Evolutionary conservation across 2,797 vertebrate species (phyloP).

Genomic region (Pangasius larnaudii): DNA sequence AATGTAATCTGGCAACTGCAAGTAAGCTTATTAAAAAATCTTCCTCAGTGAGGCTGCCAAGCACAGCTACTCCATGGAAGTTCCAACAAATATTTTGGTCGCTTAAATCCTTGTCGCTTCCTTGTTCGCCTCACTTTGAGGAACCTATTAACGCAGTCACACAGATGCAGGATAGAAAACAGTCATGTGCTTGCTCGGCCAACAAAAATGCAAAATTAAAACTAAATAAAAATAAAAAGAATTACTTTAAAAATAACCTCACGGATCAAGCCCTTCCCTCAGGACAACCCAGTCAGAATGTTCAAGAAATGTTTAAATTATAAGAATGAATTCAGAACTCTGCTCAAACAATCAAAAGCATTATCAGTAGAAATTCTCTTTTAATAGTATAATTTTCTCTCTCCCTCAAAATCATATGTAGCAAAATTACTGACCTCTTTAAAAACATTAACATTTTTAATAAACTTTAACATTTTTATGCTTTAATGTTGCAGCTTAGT

Average conservation of each 20-base stretch:
- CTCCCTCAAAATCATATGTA: not conserved
- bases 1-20: slow-evolving; percentile 52
- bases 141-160: slow-evolving; percentile 24
- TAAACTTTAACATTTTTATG: not conserved
- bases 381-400: not conserved
- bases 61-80: slow-evolving; percentile 18
- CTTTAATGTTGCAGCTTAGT: not conserved
- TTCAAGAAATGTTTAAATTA: not conserved
- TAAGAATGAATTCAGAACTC: not conserved
- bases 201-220: not conserved
- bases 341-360: not conserved
- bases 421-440: not conserved
- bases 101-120: slow-evolving; percentile 33
- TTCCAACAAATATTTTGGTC: slow-evolving; percentile 33
- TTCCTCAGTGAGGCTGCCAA: slow-evolving; percentile 28
- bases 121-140: slow-evolving; percentile 16
- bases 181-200: slow-evolving; percentile 1
- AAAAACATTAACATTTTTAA: not conserved
- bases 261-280: not conserved
- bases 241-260: no score
- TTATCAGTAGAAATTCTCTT: not conserved
- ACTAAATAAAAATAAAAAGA: not conserved
- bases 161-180: slow-evolving; percentile 4
- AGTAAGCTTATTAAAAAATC: slow-evolving; percentile 23
- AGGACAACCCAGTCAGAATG: not conserved